These are phyloP conservation scores for Glaucopsyche alexis DNA, from an alignment of 2,888 invertebrate genomes.

Conservation along the genomic window DNA sequence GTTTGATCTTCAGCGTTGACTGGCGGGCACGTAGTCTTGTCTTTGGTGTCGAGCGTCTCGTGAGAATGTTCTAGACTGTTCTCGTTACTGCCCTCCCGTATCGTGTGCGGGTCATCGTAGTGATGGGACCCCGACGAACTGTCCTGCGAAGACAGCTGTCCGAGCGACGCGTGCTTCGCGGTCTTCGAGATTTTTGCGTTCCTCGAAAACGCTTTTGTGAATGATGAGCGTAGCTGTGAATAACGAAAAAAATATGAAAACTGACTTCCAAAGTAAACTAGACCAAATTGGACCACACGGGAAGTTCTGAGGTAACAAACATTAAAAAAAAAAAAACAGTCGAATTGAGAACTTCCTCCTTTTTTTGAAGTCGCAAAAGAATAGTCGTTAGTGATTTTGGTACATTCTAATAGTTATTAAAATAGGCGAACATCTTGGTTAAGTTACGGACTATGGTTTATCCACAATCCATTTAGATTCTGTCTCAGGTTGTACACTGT, in stretches of 20 bases:
- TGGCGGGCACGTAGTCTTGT: constrained; percentile 56
- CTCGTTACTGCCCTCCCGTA: constrained; percentile 75
- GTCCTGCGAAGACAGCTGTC: constrained; percentile 76
- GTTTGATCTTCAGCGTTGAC: constrained; percentile 64
- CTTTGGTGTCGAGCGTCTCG: constrained; percentile 67
- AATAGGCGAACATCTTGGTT: too few relatives aligned
- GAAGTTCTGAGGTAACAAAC: too few relatives aligned
- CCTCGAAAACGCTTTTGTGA: constrained; percentile 97
- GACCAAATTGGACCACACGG: too few relatives aligned
- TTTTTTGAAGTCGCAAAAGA: too few relatives aligned
- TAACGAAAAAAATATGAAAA: neutral
- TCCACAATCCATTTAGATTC: too few relatives aligned
- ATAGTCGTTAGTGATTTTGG: too few relatives aligned
- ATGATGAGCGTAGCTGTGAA: constrained; percentile 91
- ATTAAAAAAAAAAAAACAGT: too few relatives aligned
- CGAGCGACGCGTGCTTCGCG: constrained; percentile 76
- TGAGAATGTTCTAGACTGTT: constrained; percentile 77
- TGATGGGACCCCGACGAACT: constrained; percentile 74
- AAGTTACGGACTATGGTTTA: too few relatives aligned
- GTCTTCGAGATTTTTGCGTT: constrained; percentile 89
- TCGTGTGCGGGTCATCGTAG: constrained; percentile 76
- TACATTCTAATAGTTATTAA: too few relatives aligned
- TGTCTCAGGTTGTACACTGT: too few relatives aligned
- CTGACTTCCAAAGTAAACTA: too few relatives aligned
- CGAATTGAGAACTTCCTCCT: too few relatives aligned